Base-by-base conservation (phyloP, 35 echinoderm and acorn worm species). In the Stichopus chloronotus region DNA sequence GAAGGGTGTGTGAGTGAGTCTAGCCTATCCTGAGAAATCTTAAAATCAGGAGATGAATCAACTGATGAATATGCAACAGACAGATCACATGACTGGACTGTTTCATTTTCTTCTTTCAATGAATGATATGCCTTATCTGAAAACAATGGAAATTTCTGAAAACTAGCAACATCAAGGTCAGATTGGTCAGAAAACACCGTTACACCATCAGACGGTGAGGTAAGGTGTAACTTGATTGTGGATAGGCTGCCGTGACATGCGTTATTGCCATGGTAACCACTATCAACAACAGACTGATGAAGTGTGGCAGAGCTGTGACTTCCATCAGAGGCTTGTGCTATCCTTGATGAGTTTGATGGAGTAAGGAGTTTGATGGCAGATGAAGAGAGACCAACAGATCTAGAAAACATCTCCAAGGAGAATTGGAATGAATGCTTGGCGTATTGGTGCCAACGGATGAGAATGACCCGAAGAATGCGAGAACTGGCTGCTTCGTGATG, bases 221-320 rank as follows among this genome's bases (percentile, higher is more conserved):
- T 53, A 85, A 53, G 56, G 17, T 85, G 52, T 8, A 85, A n/a
- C 17, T 14, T n/a, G 57, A n/a, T 56, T 5, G 19, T 20, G 2
- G 82, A 19, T 9, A 19, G 16, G 20, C 82, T 58, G 5, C n/a
- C 14, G 11, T n/a, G 82, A 58, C n/a, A 58, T 59, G 82, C 56
- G 58, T 85, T 53, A 56, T 85, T 85, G 82, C 82, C 82, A 8
- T 85, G 82, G 82, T 85, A 85, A 58, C 82, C 82, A 59, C 82
- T 85, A 20, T 85, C 82, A 53, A 85, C 82, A 17, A 85, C 82
- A 85, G 82, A 85, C 55, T 22, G 24, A n/a, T 85, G 82, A 10
- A 8, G 56, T n/a, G 82, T 85, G 20, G 17, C 82, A 3, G 82
- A 85, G 19, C 22, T 58, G 5, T 23, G 5, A 23, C 82, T 85